Percentiles rank a stretch among this genome's conserved stretches.
Conservation (phyloP, 2,113 vertebrate genomes). For the Bubalus kerabau region DNA sequence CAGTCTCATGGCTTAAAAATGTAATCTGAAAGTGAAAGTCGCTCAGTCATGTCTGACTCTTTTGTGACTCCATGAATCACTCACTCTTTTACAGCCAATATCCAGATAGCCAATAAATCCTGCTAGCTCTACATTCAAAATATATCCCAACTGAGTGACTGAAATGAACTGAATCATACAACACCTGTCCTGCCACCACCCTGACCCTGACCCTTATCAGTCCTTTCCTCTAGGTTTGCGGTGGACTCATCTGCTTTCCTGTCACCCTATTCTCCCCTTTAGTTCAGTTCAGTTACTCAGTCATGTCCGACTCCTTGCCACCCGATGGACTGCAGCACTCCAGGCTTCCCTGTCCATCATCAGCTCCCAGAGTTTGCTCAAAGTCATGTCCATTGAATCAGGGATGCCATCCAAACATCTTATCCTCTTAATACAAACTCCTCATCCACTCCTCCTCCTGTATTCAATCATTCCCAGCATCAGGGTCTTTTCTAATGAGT, state of each 20-base stretch:
- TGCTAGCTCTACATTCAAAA: not conserved
- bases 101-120: not conserved
- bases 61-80: not conserved
- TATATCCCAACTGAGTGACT: not conserved
- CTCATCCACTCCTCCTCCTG: not conserved
- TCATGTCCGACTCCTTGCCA: accelerated
- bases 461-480: not conserved
- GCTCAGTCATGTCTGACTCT: not conserved
- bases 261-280: not conserved
- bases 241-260: not conserved
- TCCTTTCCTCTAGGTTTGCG: not conserved
- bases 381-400: not conserved
- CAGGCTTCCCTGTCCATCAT: not conserved
- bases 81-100: not conserved
- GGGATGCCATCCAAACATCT: not conserved
- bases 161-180: not conserved
- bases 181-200: not conserved
- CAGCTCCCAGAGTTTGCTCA: not conserved
- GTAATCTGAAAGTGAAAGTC: not conserved
- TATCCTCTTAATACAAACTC: not conserved
- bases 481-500: not conserved
- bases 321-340: not conserved
- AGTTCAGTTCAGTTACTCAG: not conserved
- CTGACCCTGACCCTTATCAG: not conserved
- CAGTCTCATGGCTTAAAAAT: not conserved